Evolutionary conservation across 2,888 invertebrate species (phyloP).

Genomic region (Athrips mouffetella): DNA sequence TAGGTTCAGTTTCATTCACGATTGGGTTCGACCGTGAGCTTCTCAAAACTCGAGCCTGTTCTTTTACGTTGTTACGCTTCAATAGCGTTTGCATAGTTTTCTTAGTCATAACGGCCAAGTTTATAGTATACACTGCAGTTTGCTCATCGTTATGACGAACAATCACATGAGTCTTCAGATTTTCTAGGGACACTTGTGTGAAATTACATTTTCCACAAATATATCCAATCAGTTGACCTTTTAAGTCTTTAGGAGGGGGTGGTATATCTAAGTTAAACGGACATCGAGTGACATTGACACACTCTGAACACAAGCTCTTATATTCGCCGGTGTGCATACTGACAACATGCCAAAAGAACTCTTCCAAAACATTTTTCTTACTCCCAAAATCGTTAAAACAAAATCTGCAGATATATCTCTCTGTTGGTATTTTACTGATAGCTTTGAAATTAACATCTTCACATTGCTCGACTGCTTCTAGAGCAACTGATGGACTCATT

Average conservation of each 20-base stretch:
- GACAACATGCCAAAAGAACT: constrained; percentile 85
- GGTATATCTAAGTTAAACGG: constrained; percentile 60
- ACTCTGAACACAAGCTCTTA: constrained; percentile 81
- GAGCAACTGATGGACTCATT: constrained; percentile 71
- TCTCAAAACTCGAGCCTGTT: constrained; percentile 37
- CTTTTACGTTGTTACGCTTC: constrained; percentile 26
- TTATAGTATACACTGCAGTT: constrained; percentile 65
- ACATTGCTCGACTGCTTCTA: constrained; percentile 76
- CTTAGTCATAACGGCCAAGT: constrained; percentile 52
- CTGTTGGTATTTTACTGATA: constrained; percentile 49
- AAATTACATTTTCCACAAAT: constrained; percentile 86
- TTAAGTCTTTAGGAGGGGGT: constrained; percentile 54
- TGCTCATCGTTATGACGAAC: constrained; percentile 72
- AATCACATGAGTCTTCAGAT: constrained; percentile 81
- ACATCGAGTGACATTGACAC: constrained; percentile 57
- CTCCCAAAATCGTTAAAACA: constrained; percentile 57
- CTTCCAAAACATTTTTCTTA: constrained; percentile 47
- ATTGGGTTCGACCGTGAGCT: constrained; percentile 44
- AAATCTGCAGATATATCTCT: constrained; percentile 62
- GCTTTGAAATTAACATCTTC: constrained; percentile 55
- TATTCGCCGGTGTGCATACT: constrained; percentile 88
- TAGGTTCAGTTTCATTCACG: constrained; percentile 32
- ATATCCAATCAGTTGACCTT: constrained; percentile 75
- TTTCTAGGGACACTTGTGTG: constrained; percentile 80
- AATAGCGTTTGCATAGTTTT: constrained; percentile 37